Evolutionary conservation across 2,113 vertebrate genomes (phyloP).

Genomic region (Microcebus lehilahytsara): DNA sequence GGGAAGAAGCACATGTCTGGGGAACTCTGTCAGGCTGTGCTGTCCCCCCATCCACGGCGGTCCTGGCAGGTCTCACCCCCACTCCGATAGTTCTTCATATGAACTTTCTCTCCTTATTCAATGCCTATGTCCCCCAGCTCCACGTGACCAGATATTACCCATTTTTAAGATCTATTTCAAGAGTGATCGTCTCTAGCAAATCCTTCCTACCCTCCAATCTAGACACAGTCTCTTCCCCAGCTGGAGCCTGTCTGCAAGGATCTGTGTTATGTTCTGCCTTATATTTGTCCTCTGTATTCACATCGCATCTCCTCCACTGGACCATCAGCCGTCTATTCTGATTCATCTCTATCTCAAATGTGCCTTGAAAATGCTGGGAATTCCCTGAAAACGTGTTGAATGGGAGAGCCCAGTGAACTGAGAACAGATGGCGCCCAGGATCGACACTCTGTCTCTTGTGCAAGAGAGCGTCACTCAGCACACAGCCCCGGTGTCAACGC

Average conservation of each 20-base stretch:
- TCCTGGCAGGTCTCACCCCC: background rate
- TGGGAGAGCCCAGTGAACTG: background rate
- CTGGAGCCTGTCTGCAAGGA: background rate
- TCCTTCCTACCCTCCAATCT: background rate
- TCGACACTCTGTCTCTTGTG: background rate
- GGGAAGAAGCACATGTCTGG: background rate
- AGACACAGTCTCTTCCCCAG: background rate
- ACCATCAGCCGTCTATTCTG: background rate
- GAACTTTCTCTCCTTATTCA: background rate
- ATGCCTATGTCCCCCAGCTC: background rate
- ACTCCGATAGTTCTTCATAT: background rate
- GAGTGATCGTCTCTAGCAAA: background rate
- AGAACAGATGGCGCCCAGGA: background rate
- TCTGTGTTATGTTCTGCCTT: background rate
- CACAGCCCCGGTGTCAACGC: background rate
- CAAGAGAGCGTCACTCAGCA: background rate
- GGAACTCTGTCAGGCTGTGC: background rate
- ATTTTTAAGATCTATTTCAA: background rate
- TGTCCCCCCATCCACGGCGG: background rate
- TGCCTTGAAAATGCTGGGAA: background rate
- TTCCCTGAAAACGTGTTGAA: conserved; percentile 18
- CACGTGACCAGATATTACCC: background rate
- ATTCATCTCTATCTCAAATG: conserved; percentile 8
- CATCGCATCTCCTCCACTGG: background rate
- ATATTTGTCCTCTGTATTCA: background rate